These are phyloP conservation scores for Troilus luridus DNA, from an alignment of 2,888 invertebrate species.

Conservation along the genomic window DNA sequence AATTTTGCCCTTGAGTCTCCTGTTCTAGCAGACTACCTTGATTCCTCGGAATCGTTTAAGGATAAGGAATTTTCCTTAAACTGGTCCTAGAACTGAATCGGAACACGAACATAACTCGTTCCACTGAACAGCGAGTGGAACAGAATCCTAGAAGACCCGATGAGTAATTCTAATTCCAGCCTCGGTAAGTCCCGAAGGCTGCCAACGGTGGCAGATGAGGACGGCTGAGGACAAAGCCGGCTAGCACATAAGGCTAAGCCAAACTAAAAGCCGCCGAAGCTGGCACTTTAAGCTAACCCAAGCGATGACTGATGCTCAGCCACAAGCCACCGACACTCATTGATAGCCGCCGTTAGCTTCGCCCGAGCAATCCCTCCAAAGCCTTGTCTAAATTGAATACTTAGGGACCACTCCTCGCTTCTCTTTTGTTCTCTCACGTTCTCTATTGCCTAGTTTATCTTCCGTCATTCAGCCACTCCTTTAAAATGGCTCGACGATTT, in stretches of 20 bases:
- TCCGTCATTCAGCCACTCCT: background rate
- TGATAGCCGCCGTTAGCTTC: background rate
- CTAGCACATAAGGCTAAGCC: no score
- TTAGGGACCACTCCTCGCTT: background rate
- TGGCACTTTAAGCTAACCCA: background rate
- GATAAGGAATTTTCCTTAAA: background rate
- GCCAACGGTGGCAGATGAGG: constrained; percentile 20
- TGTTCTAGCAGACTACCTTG: background rate
- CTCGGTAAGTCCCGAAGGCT: background rate
- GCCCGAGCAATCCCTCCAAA: background rate
- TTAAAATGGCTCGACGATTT: background rate
- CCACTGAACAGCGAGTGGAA: background rate
- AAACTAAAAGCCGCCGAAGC: background rate
- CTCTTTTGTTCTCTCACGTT: constrained; percentile 12
- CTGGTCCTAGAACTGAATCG: background rate
- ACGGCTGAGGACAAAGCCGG: background rate
- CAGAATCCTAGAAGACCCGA: background rate
- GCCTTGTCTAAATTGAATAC: constrained; percentile 39
- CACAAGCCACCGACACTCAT: background rate
- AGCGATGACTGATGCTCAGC: constrained; percentile 8
- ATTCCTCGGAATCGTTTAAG: background rate
- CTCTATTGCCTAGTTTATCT: constrained; percentile 16
- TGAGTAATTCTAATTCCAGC: background rate
- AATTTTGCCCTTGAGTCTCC: no score
- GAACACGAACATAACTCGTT: background rate